Conservation (phyloP, 1,140 invertebrate genomes). For the Spodoptera frugiperda region DNA sequence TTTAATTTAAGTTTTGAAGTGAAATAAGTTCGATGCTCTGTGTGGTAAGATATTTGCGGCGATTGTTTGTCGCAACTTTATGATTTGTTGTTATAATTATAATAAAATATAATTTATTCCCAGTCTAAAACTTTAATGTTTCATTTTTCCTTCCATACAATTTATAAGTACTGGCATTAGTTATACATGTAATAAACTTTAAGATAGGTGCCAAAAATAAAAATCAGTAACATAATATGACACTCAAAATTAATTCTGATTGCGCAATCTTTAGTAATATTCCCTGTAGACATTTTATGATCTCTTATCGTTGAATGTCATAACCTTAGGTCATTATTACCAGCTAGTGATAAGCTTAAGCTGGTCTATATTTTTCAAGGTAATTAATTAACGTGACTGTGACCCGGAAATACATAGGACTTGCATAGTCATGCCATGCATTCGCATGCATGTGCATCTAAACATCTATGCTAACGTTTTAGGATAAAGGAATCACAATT, state of each 20-base stretch:
- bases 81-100: slow-evolving; percentile 42
- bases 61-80: slow-evolving; percentile 10
- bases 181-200: not conserved
- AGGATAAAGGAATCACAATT: too few species aligned
- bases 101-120: slow-evolving; percentile 46
- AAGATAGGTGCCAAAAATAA: not conserved
- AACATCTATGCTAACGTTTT: too few species aligned
- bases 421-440: too few species aligned
- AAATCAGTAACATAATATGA: too few species aligned
- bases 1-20: slow-evolving; percentile 32
- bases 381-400: not conserved
- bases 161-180: not conserved
- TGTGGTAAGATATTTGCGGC: slow-evolving; percentile 12
- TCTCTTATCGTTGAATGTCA: not conserved
- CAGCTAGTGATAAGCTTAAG: not conserved
- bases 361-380: not conserved
- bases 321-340: not conserved
- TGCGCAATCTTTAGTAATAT: not conserved
- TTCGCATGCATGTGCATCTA: too few species aligned
- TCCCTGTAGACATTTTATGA: not conserved
- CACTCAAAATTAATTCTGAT: not conserved
- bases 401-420: too few species aligned
- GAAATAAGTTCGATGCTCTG: slow-evolving; percentile 12
- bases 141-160: not conserved
- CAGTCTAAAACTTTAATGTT: not conserved